A percentile compares a stretch with the other conserved stretches of the same genome.
Conservation (phyloP, 2,113 vertebrate genomes). For the Bufo gargarizans region DNA sequence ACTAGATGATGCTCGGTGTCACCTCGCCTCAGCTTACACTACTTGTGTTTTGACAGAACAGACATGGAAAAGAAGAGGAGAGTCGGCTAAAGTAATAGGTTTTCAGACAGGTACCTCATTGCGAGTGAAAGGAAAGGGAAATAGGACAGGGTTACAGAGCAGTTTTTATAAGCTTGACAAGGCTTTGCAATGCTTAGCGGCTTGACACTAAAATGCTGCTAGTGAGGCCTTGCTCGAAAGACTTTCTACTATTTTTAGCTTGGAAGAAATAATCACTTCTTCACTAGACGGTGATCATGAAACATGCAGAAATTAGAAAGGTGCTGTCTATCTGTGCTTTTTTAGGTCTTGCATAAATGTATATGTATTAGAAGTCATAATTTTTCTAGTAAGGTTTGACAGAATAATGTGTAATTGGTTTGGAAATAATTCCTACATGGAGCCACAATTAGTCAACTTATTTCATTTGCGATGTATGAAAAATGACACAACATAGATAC, state of each 20-base stretch:
- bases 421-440: not conserved
- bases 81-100: constrained; percentile 55
- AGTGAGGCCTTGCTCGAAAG: constrained; percentile 15
- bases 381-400: constrained; percentile 5
- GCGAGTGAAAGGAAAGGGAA: constrained; percentile 55
- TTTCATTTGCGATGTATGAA: not conserved
- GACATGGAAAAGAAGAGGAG: constrained; percentile 41
- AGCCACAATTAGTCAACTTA: not conserved
- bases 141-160: constrained; percentile 47
- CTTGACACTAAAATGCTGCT: constrained; percentile 51
- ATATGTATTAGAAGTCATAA: constrained; percentile 2
- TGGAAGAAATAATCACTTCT: constrained; percentile 53
- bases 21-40: constrained; percentile 32
- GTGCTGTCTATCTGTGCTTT: constrained; percentile 6
- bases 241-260: constrained; percentile 51
- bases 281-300: constrained; percentile 41
- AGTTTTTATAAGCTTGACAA: constrained; percentile 50
- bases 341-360: constrained; percentile 15
- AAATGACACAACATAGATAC: not conserved
- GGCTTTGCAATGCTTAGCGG: constrained; percentile 50
- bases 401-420: constrained; percentile 15
- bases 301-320: constrained; percentile 36
- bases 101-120: constrained; percentile 56
- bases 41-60: constrained; percentile 56
- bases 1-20: constrained; percentile 26